phyloP scores from a whole-genome alignment of 1,140 invertebrate species.

The Trachelipus rathkii region DNA sequence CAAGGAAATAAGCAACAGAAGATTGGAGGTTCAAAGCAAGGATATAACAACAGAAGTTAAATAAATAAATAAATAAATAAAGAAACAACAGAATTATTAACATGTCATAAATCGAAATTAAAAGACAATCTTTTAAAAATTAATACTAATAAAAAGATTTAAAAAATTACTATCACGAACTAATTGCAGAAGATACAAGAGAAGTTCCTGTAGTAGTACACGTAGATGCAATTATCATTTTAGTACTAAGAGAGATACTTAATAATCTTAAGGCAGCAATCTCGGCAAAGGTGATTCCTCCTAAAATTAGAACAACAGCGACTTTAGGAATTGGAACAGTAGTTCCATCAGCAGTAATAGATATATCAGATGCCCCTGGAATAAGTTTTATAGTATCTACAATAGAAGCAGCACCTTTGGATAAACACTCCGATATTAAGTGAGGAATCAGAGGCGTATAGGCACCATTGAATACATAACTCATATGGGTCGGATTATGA shows the following conservation, averaged over 20 bases:
- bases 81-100: too few relatives aligned
- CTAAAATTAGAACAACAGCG: slow-evolving; percentile 28
- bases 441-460: slow-evolving; percentile 28
- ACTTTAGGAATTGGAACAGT: slow-evolving; percentile 14
- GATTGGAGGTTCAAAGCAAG: too few relatives aligned
- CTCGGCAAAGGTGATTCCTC: slow-evolving; percentile 31
- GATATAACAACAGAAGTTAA: too few relatives aligned
- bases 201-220: slow-evolving; percentile 11
- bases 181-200: neutral
- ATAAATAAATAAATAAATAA: too few relatives aligned
- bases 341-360: neutral
- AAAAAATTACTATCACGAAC: too few relatives aligned
- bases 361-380: slow-evolving; percentile 19
- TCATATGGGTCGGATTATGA: slow-evolving; percentile 30
- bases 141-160: too few relatives aligned
- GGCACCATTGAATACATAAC: slow-evolving; percentile 36
- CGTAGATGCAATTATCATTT: slow-evolving; percentile 24
- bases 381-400: slow-evolving; percentile 28
- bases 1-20: too few relatives aligned
- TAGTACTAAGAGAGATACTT: slow-evolving; percentile 4
- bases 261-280: slow-evolving; percentile 27
- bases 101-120: too few relatives aligned
- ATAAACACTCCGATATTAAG: slow-evolving; percentile 19
- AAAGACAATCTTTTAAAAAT: too few relatives aligned
- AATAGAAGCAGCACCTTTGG: neutral